phyloP scores from a whole-genome alignment of 2,888 invertebrate genomes.

The Sminthurinus aureus region DNA sequence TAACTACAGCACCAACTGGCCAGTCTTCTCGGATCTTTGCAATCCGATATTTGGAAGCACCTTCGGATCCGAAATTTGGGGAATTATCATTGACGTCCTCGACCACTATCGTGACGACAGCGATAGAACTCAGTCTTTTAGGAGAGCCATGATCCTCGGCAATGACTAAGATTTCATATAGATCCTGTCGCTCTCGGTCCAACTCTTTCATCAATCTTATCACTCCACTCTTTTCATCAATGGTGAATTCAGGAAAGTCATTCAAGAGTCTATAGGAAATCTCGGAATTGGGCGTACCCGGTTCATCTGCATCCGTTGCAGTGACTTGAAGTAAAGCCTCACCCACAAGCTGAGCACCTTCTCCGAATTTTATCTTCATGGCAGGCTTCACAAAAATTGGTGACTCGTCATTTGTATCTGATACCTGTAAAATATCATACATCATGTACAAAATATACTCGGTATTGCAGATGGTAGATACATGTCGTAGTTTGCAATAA shows the following conservation, averaged over 20 bases:
- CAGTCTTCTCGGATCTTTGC: conserved; percentile 91
- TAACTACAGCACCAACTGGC: conserved; percentile 65
- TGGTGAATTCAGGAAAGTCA: conserved; percentile 71
- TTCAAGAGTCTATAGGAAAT: conserved; percentile 64
- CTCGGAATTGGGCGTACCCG: conserved; percentile 62
- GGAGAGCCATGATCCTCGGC: conserved; percentile 80
- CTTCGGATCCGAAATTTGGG: conserved; percentile 77
- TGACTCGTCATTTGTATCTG: conserved; percentile 90
- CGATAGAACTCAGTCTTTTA: conserved; percentile 76
- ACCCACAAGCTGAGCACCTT: conserved; percentile 80
- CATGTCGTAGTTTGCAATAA: not conserved
- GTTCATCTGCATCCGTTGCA: conserved; percentile 84
- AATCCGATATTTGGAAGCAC: conserved; percentile 43
- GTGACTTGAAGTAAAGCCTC: conserved; percentile 84
- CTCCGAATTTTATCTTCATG: conserved; percentile 84
- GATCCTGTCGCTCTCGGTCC: conserved; percentile 84
- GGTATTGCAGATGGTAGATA: not conserved
- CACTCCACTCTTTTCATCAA: conserved; percentile 79
- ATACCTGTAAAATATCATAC: conserved; percentile 64
- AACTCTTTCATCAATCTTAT: conserved; percentile 77
- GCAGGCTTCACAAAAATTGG: conserved; percentile 84
- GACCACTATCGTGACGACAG: conserved; percentile 79
- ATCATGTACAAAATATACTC: not conserved
- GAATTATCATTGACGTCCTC: conserved; percentile 92
- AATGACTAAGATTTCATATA: conserved; percentile 80